phyloP scores from a whole-genome alignment of 2,797 vertebrate genomes.

The Avahi laniger region DNA sequence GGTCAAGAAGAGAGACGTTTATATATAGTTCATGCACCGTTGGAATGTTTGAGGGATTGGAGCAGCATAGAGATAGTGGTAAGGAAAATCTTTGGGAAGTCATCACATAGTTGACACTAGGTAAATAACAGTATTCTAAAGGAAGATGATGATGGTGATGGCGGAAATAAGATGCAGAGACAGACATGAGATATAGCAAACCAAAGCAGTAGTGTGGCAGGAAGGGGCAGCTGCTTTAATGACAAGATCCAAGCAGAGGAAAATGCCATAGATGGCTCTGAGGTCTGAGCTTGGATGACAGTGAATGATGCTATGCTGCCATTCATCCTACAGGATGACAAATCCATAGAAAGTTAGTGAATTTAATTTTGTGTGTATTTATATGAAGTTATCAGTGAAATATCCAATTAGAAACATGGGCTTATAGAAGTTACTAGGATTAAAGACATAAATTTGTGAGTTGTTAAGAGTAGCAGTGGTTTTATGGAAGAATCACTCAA shows the following conservation, averaged over 20 bases:
- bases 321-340: neutral
- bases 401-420: neutral
- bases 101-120: neutral
- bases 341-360: neutral
- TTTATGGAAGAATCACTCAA: neutral
- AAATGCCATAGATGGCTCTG: neutral
- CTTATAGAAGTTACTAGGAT: neutral
- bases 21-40: neutral
- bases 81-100: neutral
- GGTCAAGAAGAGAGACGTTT: neutral
- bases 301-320: neutral
- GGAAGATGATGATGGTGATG: neutral
- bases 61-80: neutral
- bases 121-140: neutral
- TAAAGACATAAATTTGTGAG: neutral
- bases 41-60: neutral
- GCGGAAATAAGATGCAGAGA: neutral
- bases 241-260: neutral
- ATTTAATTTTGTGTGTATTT: neutral
- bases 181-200: neutral
- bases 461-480: neutral
- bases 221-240: neutral
- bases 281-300: neutral
- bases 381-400: neutral
- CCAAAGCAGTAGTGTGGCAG: neutral